phyloP scores from a whole-genome alignment of 2,888 invertebrate genomes.

The Xylocampa areola region DNA sequence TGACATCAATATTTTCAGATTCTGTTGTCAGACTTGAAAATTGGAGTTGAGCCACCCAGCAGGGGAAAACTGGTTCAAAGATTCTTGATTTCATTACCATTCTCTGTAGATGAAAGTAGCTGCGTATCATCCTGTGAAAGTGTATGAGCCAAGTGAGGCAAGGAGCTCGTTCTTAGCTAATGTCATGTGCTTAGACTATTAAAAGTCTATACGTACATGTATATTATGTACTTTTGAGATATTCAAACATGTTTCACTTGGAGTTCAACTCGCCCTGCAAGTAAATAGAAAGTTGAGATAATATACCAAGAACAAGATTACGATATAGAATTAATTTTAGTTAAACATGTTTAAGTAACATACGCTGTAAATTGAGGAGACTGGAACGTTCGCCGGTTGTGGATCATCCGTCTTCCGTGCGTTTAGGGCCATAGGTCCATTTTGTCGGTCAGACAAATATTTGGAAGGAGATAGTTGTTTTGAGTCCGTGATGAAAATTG shows the following conservation, averaged over 20 bases:
- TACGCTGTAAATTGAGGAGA: constrained; percentile 17
- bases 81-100: constrained; percentile 6
- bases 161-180: constrained; percentile 24
- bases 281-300: constrained; percentile 34
- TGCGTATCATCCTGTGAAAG: constrained; percentile 27
- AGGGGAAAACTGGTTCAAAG: constrained; percentile 6
- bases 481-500: constrained; percentile 18
- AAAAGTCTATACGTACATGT: constrained; percentile 12
- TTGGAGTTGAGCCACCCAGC: constrained; percentile 24
- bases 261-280: constrained; percentile 28
- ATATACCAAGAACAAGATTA: constrained; percentile 27
- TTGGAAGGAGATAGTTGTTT: constrained; percentile 25
- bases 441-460: constrained; percentile 30
- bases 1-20: constrained; percentile 24
- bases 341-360: background rate
- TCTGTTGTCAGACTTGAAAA: constrained; percentile 10
- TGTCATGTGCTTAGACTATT: constrained; percentile 10
- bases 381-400: constrained; percentile 10
- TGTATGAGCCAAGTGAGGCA: constrained; percentile 17
- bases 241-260: constrained; percentile 33
- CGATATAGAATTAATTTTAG: constrained; percentile 18
- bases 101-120: constrained; percentile 18
- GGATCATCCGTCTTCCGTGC: constrained; percentile 17
- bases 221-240: constrained; percentile 21
- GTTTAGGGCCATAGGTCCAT: constrained; percentile 32